Evolutionary conservation across 2,888 invertebrate species (phyloP).

Genomic region (Eupelmus urozonus): DNA sequence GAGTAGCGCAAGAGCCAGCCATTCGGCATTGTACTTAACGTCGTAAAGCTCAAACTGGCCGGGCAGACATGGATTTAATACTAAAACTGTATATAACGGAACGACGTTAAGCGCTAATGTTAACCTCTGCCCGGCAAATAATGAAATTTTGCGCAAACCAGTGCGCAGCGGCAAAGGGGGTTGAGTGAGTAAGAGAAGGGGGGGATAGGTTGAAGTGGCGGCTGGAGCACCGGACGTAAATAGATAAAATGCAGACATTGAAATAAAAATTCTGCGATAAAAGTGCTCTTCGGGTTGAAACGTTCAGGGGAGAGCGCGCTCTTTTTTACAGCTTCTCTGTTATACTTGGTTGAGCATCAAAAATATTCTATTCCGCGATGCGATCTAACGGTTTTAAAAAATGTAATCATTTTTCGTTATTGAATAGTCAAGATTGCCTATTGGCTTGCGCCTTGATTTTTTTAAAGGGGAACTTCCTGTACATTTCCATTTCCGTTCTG

Average conservation of each 20-base stretch:
- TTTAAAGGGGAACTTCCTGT: too few relatives aligned
- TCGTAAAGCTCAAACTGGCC: too few relatives aligned
- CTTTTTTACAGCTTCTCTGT: conserved; percentile 4
- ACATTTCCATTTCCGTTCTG: too few relatives aligned
- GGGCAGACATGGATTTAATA: not conserved
- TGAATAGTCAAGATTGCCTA: not conserved
- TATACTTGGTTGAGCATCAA: not conserved
- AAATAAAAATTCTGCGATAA: conserved; percentile 36
- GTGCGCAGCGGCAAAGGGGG: not conserved
- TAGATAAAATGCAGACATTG: conserved; percentile 29
- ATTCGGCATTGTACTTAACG: not conserved
- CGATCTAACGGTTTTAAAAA: not conserved
- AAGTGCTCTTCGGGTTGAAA: conserved; percentile 8
- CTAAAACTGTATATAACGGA: conserved; percentile 6
- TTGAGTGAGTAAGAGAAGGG: not conserved
- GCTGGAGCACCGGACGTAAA: not conserved
- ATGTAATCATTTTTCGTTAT: not conserved
- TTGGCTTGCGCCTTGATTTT: not conserved
- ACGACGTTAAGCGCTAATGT: conserved; percentile 8
- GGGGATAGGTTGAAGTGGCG: not conserved
- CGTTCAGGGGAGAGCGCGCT: not conserved
- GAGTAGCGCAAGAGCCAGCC: not conserved
- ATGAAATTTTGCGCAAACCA: conserved; percentile 6
- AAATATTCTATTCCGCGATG: not conserved
- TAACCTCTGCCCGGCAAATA: not conserved